Base-by-base conservation (phyloP, 2,888 invertebrate species). In the Bugula neritina region DNA sequence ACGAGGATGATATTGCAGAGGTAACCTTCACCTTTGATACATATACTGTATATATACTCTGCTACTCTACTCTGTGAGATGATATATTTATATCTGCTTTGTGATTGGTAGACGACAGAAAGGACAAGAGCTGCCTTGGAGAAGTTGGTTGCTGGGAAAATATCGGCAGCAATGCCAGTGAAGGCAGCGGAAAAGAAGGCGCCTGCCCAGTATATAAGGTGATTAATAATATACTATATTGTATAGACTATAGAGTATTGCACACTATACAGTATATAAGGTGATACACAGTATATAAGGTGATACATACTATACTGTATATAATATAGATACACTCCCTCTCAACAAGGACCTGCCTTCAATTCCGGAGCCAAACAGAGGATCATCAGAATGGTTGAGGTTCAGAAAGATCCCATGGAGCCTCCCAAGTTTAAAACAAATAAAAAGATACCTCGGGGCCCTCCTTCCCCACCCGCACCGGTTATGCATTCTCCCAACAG, bases 401-500 rank as follows among this genome's bases (percentile, higher is more conserved):
- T 91, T 0, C 94, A 94, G 83, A 89, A 91, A 75, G 99, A 99
- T 87, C 99, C 99, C 0, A 93, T 99, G 91, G 98, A 98, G 85
- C 99, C 99, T 0, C 98, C 99, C 0, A 92, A 93, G 80, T 99
- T 97, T 86, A 89, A 89, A 82, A 97, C 98, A 73, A 99, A 98
- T 86, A 95, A 96, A 84, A 99, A 99, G 87, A 97, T 99, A 78
- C 99, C 99, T 0, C 88, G 97, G 77, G 97, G 97, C 0, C 98
- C 99, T 0, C 98, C 99, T 0, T 98, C 97, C 0, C 99, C 99
- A 0, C 99, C 99, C 25, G 97, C 99, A 5, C 98, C 99, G 0
- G 97, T 99, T 17, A 88, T 99, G 85, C 99, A 99, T 86, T 98
- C 97, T 0, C 99, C 99, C 0, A 96, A 98, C 0, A 88, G 98